phyloP scores from a whole-genome alignment of 2,888 invertebrate genomes.

The Rugalucina vietnamica region DNA sequence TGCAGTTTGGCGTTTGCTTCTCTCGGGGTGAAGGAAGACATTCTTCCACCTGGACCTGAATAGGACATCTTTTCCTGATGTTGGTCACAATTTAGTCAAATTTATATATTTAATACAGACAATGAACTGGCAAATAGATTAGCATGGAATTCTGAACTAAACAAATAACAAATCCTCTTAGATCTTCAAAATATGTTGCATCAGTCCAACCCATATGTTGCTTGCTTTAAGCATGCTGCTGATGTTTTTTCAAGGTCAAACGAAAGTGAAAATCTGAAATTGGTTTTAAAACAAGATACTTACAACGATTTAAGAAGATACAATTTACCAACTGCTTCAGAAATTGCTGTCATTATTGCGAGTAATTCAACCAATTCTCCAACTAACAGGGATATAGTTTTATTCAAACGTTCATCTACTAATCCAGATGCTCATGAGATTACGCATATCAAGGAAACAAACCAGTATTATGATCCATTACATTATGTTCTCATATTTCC shows the following conservation, averaged over 20 bases:
- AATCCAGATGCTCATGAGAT: constrained; percentile 14
- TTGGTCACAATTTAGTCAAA: neutral
- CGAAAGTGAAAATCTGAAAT: neutral
- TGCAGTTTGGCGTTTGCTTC: constrained; percentile 5
- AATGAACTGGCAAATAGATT: neutral
- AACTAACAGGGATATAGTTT: constrained; percentile 32
- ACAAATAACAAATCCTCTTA: neutral
- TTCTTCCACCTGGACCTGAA: neutral
- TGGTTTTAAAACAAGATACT: neutral
- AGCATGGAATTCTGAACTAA: neutral
- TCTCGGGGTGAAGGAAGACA: constrained; percentile 7
- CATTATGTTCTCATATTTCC: constrained; percentile 30
- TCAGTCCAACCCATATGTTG: neutral
- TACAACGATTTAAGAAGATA: neutral
- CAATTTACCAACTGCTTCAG: constrained; percentile 21
- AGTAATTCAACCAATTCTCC: neutral
- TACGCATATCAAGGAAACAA: constrained; percentile 23
- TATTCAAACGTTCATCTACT: constrained; percentile 20
- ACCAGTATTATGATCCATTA: constrained; percentile 37
- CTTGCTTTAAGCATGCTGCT: constrained; percentile 1
- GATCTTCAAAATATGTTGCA: neutral
- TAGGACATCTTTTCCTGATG: neutral
- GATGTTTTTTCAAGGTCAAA: neutral
- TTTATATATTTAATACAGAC: constrained; percentile 3
- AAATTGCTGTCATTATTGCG: constrained; percentile 12